Conservation (phyloP, 2,113 vertebrate genomes). For the Pithys albifrons region DNA sequence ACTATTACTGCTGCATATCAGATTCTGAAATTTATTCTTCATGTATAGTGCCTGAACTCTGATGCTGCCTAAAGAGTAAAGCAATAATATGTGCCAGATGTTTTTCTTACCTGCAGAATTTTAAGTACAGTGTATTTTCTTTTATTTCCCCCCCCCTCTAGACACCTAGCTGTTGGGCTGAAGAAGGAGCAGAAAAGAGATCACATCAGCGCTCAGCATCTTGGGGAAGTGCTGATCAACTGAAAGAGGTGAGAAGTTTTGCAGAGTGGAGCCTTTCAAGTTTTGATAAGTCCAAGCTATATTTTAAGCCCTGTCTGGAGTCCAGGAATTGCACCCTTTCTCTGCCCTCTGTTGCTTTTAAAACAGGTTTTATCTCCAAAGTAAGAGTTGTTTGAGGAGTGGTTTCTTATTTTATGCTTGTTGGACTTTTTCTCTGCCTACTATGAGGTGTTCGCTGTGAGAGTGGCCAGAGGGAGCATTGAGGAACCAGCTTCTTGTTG, state of each 20-base stretch:
- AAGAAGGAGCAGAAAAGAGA: conserved; percentile 86
- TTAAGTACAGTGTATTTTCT: not conserved
- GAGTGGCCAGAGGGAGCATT: not conserved
- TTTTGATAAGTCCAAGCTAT: not conserved
- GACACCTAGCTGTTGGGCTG: conserved; percentile 92
- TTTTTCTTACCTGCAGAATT: not conserved
- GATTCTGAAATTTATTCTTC: not conserved
- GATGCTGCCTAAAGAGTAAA: not conserved
- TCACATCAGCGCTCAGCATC: conserved; percentile 93
- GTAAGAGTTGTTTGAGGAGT: not conserved
- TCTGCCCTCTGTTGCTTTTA: not conserved
- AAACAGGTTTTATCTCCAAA: not conserved
- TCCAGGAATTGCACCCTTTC: not conserved
- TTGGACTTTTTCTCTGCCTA: not conserved
- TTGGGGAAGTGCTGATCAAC: conserved; percentile 93
- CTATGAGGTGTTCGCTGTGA: not conserved
- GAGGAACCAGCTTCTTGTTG: not conserved
- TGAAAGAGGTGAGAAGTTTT: conserved; percentile 87
- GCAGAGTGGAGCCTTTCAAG: not conserved
- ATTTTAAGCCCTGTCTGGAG: not conserved
- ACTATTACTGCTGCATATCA: not conserved
- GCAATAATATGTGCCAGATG: not conserved
- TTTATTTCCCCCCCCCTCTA: not conserved
- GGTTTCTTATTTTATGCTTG: not conserved
- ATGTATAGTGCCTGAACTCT: not conserved